Conservation (phyloP, 2,888 invertebrate species). For the Leucoma salicis region DNA sequence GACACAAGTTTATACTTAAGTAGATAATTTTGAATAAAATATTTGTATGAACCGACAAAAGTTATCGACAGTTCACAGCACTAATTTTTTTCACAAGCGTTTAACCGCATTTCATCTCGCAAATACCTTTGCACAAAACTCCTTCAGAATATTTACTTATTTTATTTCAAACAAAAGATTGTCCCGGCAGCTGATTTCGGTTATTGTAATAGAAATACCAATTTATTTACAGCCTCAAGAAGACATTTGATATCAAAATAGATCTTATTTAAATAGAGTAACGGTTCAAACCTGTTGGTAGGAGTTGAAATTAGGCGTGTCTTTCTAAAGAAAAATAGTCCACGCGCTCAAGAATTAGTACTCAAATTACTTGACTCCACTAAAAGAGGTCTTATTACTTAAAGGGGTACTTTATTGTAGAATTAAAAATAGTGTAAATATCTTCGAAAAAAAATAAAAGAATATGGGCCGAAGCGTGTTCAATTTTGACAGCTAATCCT, state of each 20-base stretch:
- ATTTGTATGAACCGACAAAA: slow-evolving; percentile 3
- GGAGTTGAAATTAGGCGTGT: slow-evolving; percentile 1
- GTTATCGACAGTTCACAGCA: slow-evolving; percentile 28
- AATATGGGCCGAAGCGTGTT: slow-evolving; percentile 37
- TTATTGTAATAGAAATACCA: slow-evolving; percentile 44
- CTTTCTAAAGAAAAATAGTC: slow-evolving; percentile 14
- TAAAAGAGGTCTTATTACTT: slow-evolving; percentile 57
- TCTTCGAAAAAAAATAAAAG: slow-evolving; percentile 41
- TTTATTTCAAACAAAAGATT: slow-evolving; percentile 60
- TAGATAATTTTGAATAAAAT: background rate
- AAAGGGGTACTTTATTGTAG: slow-evolving; percentile 46
- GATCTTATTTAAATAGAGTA: background rate
- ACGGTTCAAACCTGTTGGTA: background rate
- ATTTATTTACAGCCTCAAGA: background rate
- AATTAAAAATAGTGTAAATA: slow-evolving; percentile 68
- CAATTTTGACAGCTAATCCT: slow-evolving; percentile 46
- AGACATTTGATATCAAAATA: background rate
- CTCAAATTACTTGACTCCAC: slow-evolving; percentile 72
- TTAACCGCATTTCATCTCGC: slow-evolving; percentile 71
- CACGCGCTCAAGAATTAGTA: slow-evolving; percentile 56
- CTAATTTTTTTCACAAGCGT: slow-evolving; percentile 56
- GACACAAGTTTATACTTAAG: too few relatives aligned
- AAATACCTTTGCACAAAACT: slow-evolving; percentile 62
- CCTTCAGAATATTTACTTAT: slow-evolving; percentile 66
- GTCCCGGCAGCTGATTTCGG: slow-evolving; percentile 67